Conservation (phyloP, 2,113 vertebrate genomes). For the Pampusana beccarii region DNA sequence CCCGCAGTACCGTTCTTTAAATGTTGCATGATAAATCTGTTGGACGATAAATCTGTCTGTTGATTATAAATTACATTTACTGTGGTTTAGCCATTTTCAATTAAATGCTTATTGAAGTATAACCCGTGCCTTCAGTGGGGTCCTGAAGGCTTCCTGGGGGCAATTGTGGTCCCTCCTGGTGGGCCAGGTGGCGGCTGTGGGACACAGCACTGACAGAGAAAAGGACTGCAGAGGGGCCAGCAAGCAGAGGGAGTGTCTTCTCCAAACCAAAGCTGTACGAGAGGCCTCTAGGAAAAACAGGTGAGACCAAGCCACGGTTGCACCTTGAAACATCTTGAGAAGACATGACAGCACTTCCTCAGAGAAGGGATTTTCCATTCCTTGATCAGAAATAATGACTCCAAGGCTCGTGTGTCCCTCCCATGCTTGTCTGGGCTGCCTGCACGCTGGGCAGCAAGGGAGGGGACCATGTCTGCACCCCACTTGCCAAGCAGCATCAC, state of each 20-base stretch:
- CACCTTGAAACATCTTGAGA: not conserved
- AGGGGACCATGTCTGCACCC: not conserved
- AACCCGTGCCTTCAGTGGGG: not conserved
- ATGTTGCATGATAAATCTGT: not conserved
- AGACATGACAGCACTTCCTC: not conserved
- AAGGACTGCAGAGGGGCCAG: not conserved
- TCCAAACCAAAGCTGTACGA: not conserved
- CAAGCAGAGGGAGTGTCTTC: not conserved
- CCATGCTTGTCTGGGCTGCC: not conserved
- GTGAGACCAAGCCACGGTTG: not conserved
- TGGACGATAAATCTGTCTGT: not conserved
- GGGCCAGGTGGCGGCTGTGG: not conserved
- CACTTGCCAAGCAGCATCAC: not conserved
- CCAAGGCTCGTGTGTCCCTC: not conserved
- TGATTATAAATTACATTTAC: not conserved
- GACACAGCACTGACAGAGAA: not conserved
- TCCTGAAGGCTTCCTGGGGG: not conserved
- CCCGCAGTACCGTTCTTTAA: not conserved
- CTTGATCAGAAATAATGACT: not conserved
- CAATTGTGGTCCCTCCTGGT: not conserved
- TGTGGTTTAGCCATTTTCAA: not conserved
- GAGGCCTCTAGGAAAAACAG: not conserved
- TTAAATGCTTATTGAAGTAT: rapidly evolving
- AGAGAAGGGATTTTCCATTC: not conserved
- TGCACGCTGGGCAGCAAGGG: not conserved